Base-by-base conservation (phyloP, 2,888 invertebrate genomes). In the Callosobruchus maculatus region DNA sequence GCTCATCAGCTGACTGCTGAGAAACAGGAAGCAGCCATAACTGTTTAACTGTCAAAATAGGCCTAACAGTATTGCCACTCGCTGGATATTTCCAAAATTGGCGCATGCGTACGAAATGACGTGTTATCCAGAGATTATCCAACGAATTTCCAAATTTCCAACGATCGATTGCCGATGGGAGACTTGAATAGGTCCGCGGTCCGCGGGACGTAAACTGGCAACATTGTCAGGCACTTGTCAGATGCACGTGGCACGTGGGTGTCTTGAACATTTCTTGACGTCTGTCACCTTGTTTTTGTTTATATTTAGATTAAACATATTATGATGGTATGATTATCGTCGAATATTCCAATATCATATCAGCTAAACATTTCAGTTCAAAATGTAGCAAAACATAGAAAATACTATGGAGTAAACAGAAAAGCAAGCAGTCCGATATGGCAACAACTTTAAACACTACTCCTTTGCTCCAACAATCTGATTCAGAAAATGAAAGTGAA, bases 391-490 rank as follows among this genome's bases (percentile, higher is more conserved):
- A 18, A 49, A 13, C 49, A 18, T 49, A 49, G 49, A 49, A 49
- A 49, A 49, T 49, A 49, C 18, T 13, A 49, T 49, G 49, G 13
- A 49, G 18, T 49, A 49, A 49, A 49, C 49, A 49, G 18, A 1
- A 49, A 49, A 49, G 13, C 26, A 18, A 49, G 13, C 4, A 13
- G 68, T 5, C 68, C 21, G 20, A 21, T 20, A 80, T 80, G 80
- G 78, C 79, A 68, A 78, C 79, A 75, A 82, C 82, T 30, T 85
- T 88, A 69, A 90, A 90, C 80, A 88, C 88, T 75, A 86, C 88
- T 76, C 90, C 90, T 5, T 84, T 90, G 72, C 81, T 90, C 70
- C 86, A 87, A 78, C 85, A 87, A 75, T 85, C 85, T 75, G 88
- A 88, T 77, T 86, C 88, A 20, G 85, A 85, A 21, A 82, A 81